Base-by-base conservation (phyloP, 23 tunicate species). In the Aplidium turbinatum region DNA sequence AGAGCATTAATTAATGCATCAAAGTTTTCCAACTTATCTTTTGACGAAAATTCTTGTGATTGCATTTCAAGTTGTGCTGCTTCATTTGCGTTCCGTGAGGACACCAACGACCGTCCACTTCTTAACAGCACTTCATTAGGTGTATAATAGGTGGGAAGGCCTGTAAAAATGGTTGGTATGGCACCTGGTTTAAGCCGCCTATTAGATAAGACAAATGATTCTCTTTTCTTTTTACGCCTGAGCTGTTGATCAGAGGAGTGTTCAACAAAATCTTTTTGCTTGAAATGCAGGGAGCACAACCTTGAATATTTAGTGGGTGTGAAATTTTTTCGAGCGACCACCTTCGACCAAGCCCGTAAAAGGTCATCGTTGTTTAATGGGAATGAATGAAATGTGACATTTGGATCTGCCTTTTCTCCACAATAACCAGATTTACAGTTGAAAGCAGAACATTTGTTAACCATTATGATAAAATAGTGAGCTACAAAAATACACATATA, bases 211-310 rank as follows among this genome's bases (percentile, higher is more conserved):
- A n/a, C 38, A 36, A 50, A 19, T 19, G 50, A 9, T 65, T 38
- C 72, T 65, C 72, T 65, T 38, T 65, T 65, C n/a, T n/a, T n/a
- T n/a, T n/a, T n/a, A 25, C 50, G 72, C 72, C 72, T 36, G 3
- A 36, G 13, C 9, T 65, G 16, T 3, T 18, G 72, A 26, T 65
- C 50, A 35, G n/a, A 19, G 5, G 72, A 65, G 5, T 65, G 50
- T 7, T 7, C 22, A 11, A 65, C 72, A 65, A 65, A 65, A 29
- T 38, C 72, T 65, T 65, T 50, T 6, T 48, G 28, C 38, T 65
- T 65, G n/a, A n/a, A n/a, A n/a, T n/a, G n/a, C n/a, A n/a, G n/a
- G n/a, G n/a, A n/a, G n/a, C n/a, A n/a, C n/a, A n/a, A n/a, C n/a
- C n/a, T n/a, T n/a, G n/a, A n/a, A n/a, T n/a, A n/a, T n/a, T n/a